Evolutionary conservation across 2,113 vertebrate genomes (phyloP).

Genomic region (Scortum barcoo): DNA sequence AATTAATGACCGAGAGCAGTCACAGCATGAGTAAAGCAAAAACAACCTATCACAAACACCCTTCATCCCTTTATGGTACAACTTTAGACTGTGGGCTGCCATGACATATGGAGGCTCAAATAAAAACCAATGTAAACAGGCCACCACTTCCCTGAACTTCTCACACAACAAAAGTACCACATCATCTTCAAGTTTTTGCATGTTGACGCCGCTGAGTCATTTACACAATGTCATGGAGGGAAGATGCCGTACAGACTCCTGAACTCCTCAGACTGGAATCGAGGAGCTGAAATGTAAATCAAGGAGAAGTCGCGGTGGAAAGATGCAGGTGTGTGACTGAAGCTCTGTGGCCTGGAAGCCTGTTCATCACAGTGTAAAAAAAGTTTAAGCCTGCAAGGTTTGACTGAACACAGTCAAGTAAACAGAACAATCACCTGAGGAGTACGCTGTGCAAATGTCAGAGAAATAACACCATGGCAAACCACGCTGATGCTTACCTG

Average conservation of each 20-base stretch:
- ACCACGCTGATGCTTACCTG: conserved; percentile 65
- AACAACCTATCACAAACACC: background rate
- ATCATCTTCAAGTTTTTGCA: conserved; percentile 13
- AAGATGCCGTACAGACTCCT: background rate
- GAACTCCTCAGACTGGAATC: background rate
- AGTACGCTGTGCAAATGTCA: background rate
- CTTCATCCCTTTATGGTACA: background rate
- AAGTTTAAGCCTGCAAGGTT: conserved; percentile 6
- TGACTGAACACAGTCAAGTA: background rate
- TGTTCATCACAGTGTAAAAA: conserved; percentile 19
- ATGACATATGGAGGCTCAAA: conserved; percentile 12
- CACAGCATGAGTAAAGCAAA: background rate
- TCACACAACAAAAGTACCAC: background rate
- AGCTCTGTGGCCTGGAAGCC: conserved; percentile 65
- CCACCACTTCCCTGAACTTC: background rate
- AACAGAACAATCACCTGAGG: conserved; percentile 25
- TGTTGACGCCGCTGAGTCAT: background rate
- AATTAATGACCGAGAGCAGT: background rate
- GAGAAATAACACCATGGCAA: conserved; percentile 18
- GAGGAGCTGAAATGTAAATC: background rate
- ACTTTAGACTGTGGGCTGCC: background rate
- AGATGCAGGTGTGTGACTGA: conserved; percentile 58
- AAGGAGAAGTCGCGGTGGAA: background rate
- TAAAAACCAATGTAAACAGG: background rate
- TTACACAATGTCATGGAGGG: background rate